Conservation (phyloP, 2,797 vertebrate species). For the Pangasius larnaudii region DNA sequence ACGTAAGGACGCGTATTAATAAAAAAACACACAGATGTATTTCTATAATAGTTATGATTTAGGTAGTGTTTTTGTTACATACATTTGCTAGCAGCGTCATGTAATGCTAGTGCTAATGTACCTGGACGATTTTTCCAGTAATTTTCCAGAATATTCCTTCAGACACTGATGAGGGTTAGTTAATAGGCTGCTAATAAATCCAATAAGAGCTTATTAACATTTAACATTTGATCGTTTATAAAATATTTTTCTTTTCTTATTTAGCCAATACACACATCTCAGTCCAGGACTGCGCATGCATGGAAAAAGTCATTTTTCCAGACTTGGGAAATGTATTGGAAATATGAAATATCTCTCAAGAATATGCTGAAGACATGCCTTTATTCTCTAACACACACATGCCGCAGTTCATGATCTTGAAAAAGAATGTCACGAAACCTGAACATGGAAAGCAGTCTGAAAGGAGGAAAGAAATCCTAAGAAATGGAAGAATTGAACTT, state of each 20-base stretch:
- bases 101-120: neutral
- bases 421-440: neutral
- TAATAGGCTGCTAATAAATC: too few relatives aligned
- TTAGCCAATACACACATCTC: neutral
- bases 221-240: neutral
- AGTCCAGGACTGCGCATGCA: neutral
- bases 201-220: too few relatives aligned
- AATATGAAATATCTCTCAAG: neutral
- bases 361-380: neutral
- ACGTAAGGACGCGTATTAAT: neutral
- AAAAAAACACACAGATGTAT: too few relatives aligned
- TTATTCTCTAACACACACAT: neutral
- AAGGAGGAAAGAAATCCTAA: neutral
- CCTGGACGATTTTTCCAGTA: too few relatives aligned
- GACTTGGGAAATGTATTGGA: neutral
- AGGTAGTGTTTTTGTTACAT: neutral
- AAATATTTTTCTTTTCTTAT: neutral
- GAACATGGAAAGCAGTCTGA: neutral
- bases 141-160: neutral
- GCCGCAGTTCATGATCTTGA: neutral
- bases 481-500: neutral
- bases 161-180: neutral
- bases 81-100: too few relatives aligned
- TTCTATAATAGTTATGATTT: neutral
- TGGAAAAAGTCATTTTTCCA: neutral